Evolutionary conservation across 2,797 vertebrate species (phyloP).

Genomic region (Australoheros facetus): DNA sequence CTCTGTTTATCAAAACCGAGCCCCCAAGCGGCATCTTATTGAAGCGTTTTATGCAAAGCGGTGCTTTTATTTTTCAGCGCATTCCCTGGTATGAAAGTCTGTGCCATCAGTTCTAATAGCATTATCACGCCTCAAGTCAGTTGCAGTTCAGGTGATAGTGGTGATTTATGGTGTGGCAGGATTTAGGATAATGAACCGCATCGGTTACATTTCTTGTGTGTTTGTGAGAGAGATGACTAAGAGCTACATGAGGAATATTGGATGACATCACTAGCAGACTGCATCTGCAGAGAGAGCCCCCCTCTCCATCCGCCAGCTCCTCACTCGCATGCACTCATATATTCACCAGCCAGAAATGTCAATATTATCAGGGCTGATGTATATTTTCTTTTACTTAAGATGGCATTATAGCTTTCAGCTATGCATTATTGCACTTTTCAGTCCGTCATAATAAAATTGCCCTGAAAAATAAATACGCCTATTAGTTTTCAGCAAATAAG

Average conservation of each 20-base stretch:
- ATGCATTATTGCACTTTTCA: background rate
- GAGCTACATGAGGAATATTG: background rate
- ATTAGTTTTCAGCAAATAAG: background rate
- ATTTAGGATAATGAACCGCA: background rate
- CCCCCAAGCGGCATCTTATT: background rate
- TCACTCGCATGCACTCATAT: background rate
- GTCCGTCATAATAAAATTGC: background rate
- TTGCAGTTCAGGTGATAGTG: background rate
- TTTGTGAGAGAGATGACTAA: slow-evolving; percentile 25
- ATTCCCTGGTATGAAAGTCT: background rate
- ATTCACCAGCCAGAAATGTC: slow-evolving; percentile 17
- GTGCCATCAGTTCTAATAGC: background rate
- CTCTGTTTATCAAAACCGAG: slow-evolving; percentile 7
- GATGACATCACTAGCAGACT: slow-evolving; percentile 44
- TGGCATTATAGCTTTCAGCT: background rate
- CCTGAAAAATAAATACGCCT: background rate
- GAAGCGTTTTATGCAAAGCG: background rate
- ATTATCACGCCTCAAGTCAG: background rate
- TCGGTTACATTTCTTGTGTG: background rate
- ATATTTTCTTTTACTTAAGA: background rate
- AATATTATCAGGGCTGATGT: slow-evolving; percentile 6
- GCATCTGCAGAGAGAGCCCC: slow-evolving; percentile 32
- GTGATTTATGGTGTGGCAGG: background rate
- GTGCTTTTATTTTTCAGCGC: background rate
- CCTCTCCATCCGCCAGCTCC: background rate